Evolutionary conservation across 2,113 vertebrate species (phyloP), one percentile per base, ranked within the genome.

Genomic region (Etheostoma cragini): DNA sequence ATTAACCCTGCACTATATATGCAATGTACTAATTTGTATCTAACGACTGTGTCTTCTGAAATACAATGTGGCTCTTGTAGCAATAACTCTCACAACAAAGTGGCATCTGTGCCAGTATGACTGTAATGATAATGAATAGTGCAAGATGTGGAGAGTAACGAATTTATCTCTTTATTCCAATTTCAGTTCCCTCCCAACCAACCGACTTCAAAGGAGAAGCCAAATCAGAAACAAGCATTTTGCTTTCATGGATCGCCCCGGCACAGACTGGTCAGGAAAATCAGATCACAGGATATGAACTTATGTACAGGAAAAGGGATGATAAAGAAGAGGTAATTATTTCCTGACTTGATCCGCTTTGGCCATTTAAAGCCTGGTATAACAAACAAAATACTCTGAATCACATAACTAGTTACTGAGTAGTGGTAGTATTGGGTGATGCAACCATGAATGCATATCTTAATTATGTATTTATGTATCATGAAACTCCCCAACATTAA

Each of bases 121-220:
- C 56, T 76, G 30, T 33, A 68, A 67, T 45, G 53, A 61, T 46
- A 72, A 49, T 74, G 54, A 74, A 76, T 4, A 22, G 21, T 50
- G 52, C n/a, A 72, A 22, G 64, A 81, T 66, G 42, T 0, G 24
- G 8, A 58, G 8, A 73, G n/a, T 89, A 84, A 75, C 82, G 14
- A 78, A 81, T 77, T 42, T 1, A 50, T 81, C 17, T 81, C 57
- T 81, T 57, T 22, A 5, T 80, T 88, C 38, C 30, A 1, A 46
- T 77, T 82, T 61, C 87, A 99, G 98, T 99, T 82, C 98, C 98
- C 81, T 97, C 98, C 80, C 98, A 99, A 66, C 97, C 98, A 1
- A 45, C 97, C 3, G 98, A 98, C 91, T 99, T 99, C 92, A 99
- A 95, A 95, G 98, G 97, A 49, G 98, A 99, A 93, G 97, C 98